phyloP scores from a whole-genome alignment of 2,797 vertebrate species.

The Halcyon badia region DNA sequence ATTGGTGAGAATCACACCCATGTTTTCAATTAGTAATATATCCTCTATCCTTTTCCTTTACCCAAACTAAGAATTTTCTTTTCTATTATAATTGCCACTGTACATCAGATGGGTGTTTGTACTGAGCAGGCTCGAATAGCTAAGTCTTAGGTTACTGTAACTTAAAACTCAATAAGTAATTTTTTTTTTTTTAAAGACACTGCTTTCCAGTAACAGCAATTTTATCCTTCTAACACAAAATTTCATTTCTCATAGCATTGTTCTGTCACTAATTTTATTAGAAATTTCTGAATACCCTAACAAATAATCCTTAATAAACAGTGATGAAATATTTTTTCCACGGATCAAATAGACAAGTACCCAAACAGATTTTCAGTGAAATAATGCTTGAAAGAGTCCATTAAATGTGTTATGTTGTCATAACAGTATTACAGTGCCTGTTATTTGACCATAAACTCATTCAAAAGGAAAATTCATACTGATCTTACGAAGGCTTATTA shows the following conservation, averaged over 20 bases:
- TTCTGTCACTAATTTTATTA: background rate
- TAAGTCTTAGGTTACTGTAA: background rate
- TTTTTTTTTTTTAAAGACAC: background rate
- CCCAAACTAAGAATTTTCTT: background rate
- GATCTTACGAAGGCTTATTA: background rate
- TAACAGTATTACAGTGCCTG: background rate
- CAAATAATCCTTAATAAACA: conserved; percentile 16
- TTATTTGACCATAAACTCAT: conserved; percentile 11
- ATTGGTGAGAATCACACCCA: background rate
- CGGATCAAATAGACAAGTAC: background rate
- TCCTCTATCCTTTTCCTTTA: background rate
- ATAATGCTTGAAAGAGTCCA: no score
- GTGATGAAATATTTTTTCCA: conserved; percentile 4
- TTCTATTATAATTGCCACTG: background rate
- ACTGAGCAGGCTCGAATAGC: background rate
- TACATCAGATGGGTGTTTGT: background rate
- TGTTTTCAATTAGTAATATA: background rate
- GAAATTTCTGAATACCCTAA: background rate
- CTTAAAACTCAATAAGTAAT: background rate
- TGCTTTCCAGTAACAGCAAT: background rate
- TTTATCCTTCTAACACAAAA: background rate
- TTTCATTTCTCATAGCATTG: background rate
- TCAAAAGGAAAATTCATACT: conserved; percentile 26
- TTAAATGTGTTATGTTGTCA: background rate
- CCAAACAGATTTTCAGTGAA: background rate